These are phyloP conservation scores for Gadus chalcogrammus DNA, from an alignment of 2,113 vertebrate species.

Conservation along the genomic window DNA sequence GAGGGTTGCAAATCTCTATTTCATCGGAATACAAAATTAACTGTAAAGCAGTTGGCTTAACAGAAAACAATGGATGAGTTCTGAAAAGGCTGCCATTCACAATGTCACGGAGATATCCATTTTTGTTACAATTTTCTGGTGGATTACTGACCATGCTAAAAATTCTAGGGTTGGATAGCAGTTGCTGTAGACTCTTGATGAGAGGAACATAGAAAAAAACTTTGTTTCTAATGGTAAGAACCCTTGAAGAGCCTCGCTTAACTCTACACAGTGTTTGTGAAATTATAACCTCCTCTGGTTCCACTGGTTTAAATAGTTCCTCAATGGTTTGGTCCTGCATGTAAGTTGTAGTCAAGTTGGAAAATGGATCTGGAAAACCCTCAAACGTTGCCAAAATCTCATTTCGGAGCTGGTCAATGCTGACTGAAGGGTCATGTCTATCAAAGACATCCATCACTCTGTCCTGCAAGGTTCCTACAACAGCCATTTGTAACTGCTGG, in stretches of 20 bases:
- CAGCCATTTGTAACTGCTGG: too few relatives aligned
- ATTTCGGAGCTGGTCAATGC: slow-evolving; percentile 26
- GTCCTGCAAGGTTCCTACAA: too few relatives aligned
- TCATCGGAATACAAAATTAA: slow-evolving; percentile 46
- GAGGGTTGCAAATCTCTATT: slow-evolving; percentile 47
- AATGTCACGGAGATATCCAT: slow-evolving; percentile 26
- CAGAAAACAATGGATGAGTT: slow-evolving; percentile 29
- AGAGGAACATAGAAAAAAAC: slow-evolving; percentile 31
- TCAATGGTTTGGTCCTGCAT: slow-evolving; percentile 31
- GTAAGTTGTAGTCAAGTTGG: slow-evolving; percentile 24
- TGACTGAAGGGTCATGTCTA: background rate
- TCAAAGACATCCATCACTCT: too few relatives aligned
- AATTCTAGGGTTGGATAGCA: slow-evolving; percentile 25
- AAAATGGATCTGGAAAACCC: slow-evolving; percentile 34
- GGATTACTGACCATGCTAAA: slow-evolving; percentile 7
- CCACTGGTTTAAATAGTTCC: slow-evolving; percentile 23
- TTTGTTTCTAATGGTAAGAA: background rate
- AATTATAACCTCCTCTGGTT: slow-evolving; percentile 14
- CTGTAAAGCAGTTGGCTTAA: slow-evolving; percentile 40
- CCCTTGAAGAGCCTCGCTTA: slow-evolving; percentile 8
- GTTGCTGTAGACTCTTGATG: background rate
- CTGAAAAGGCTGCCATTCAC: slow-evolving; percentile 18
- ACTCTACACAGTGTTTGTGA: slow-evolving; percentile 5
- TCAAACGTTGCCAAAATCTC: slow-evolving; percentile 20
- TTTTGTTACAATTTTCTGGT: slow-evolving; percentile 5